Conservation (phyloP, 1,140 invertebrate species). For the Trigoniulus corallinus region DNA sequence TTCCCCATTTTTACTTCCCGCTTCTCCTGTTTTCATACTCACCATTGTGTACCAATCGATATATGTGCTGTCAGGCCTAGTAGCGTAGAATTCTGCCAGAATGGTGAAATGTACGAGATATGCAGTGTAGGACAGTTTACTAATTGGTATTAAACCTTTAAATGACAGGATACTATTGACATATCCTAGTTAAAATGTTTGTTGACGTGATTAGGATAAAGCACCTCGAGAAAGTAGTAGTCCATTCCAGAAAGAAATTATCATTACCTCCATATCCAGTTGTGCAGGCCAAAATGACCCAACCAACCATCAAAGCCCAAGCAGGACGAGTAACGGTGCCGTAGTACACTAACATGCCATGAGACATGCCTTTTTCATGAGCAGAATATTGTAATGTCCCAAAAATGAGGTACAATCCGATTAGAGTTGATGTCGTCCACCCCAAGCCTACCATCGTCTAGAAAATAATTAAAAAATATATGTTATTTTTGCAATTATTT, state of each 20-base stretch:
- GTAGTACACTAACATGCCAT: not conserved
- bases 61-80: not conserved
- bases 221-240: not conserved
- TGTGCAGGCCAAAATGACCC: constrained; percentile 28
- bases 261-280: constrained; percentile 10
- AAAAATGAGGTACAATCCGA: not conserved
- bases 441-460: not conserved
- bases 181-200: not conserved
- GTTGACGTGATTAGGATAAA: not conserved
- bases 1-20: too few species aligned
- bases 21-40: too few species aligned
- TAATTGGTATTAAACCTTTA: constrained; percentile 24
- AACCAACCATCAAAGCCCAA: constrained; percentile 24
- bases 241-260: not conserved
- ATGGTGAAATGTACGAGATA: constrained; percentile 38
- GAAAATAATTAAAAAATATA: not conserved
- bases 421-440: not conserved
- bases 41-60: not conserved
- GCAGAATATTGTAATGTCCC: not conserved
- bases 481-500: not conserved
- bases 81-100: constrained; percentile 10
- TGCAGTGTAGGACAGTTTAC: constrained; percentile 24
- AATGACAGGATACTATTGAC: not conserved
- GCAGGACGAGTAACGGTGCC: not conserved
- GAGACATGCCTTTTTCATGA: too few species aligned